Evolutionary conservation across 1,140 invertebrate species (phyloP), one percentile per base, ranked within the genome.

Genomic region (Panulirus ornatus): DNA sequence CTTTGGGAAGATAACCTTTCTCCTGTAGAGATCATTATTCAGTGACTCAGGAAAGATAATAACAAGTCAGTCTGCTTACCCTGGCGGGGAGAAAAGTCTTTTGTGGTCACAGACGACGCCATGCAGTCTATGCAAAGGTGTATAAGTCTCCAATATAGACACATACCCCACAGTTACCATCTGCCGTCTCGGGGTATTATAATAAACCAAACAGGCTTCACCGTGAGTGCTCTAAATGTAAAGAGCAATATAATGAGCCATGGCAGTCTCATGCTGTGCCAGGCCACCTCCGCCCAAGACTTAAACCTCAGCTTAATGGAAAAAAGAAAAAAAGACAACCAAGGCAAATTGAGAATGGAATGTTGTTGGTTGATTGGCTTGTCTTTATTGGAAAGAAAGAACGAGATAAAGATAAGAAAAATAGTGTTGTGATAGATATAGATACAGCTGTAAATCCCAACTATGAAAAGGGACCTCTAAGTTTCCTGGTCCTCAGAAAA

Each of bases 221-320:
- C 76, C 76, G 38, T 79, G 76, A 79, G 76, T 27, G 76, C 76
- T 79, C 76, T 79, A 51, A 79, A 79, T 79, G 76, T 54, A 51
- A 44, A 34, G 76, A 51, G 76, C 51, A 79, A 51, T 79, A 44
- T 79, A 79, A 79, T 79, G 76, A 79, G 76, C 76, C 30, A n/a
- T 27, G 44, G 42, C 38, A 51, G 51, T 79, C 76, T 51, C 42
- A 27, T 40, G 44, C 75, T 19, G 40, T 5, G 16, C 75, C 75
- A 40, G n/a, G 11, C 2, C 30, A 11, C 2, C 40, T 9, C 40
- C 16, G 27, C 42, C 51, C 44, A 44, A 27, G 42, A 44, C 44
- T 30, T 9, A 19, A 42, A 44, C n/a, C 40, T 40, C 14, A 44
- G 38, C 6, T 81, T 81, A 81, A 27, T 16, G 38, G n/a, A 36